Conservation (phyloP, 2,797 vertebrate genomes). For the Coccyzus lansbergi region DNA sequence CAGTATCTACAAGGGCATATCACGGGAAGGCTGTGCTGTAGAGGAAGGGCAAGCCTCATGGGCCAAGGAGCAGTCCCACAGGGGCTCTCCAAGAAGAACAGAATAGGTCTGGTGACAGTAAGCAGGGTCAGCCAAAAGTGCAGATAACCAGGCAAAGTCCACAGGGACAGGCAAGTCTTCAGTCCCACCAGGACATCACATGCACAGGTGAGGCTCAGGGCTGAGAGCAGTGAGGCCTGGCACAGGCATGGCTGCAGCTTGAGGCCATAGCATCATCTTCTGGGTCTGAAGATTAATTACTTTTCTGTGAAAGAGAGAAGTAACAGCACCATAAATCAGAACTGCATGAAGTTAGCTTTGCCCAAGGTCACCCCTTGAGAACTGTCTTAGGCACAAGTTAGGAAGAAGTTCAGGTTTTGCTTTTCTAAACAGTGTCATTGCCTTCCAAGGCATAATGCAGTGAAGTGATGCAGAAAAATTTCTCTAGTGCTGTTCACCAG, state of each 20-base stretch:
- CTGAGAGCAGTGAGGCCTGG: neutral
- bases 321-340: rapidly evolving
- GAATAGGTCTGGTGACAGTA: rapidly evolving
- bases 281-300: neutral
- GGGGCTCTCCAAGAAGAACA: neutral
- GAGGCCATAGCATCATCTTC: neutral
- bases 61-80: neutral
- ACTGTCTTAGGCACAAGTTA: rapidly evolving
- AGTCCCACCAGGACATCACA: rapidly evolving
- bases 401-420: neutral
- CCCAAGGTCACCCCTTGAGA: neutral
- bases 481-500: neutral
- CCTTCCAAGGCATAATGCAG: rapidly evolving
- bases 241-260: neutral
- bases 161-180: neutral
- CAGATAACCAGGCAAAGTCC: rapidly evolving
- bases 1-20: neutral
- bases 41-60: neutral
- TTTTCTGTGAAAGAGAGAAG: neutral
- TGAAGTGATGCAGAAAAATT: neutral
- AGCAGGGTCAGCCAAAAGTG: neutral
- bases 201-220: neutral
- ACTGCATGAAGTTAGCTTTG: neutral
- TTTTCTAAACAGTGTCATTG: neutral
- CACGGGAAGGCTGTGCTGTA: neutral